Evolutionary conservation across 2,113 vertebrate genomes (phyloP).

Genomic region (Rafetus swinhoei): DNA sequence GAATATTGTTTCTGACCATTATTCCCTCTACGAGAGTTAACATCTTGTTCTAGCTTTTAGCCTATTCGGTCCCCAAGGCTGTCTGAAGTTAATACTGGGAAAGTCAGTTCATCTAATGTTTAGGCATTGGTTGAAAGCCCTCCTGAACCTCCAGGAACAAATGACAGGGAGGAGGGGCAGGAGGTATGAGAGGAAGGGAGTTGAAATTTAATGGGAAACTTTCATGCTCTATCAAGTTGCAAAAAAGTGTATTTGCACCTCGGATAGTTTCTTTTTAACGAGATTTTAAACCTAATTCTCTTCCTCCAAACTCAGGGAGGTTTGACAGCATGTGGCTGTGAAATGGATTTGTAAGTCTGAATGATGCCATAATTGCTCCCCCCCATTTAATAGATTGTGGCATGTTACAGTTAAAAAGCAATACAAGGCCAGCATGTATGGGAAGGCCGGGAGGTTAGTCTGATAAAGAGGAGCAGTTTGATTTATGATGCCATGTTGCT

Average conservation of each 20-base stretch:
- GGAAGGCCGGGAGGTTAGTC: conserved; percentile 2
- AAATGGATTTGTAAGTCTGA: conserved; percentile 71
- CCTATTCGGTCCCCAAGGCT: conserved; percentile 10
- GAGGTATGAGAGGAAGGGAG: neutral
- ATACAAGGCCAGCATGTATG: neutral
- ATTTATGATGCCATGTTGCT: neutral
- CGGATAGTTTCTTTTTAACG: conserved; percentile 56
- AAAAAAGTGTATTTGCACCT: conserved; percentile 56
- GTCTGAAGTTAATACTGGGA: conserved; percentile 67
- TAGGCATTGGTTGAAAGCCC: conserved; percentile 50
- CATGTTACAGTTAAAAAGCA: neutral
- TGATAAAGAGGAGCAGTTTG: neutral
- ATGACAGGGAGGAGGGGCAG: neutral
- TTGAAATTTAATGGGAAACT: conserved; percentile 65
- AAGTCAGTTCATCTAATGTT: conserved; percentile 48
- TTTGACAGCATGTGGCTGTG: conserved; percentile 60
- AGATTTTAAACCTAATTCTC: conserved; percentile 66
- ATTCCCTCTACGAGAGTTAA: neutral
- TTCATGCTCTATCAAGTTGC: conserved; percentile 68
- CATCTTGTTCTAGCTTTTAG: conserved; percentile 5
- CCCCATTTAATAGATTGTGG: conserved; percentile 35
- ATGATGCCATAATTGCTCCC: conserved; percentile 45
- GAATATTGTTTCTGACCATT: neutral
- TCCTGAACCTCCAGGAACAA: conserved; percentile 46
- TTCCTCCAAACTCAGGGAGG: conserved; percentile 46